phyloP scores from a whole-genome alignment of 2,113 vertebrate genomes.

The Boulengeromyrus knoepffleri region DNA sequence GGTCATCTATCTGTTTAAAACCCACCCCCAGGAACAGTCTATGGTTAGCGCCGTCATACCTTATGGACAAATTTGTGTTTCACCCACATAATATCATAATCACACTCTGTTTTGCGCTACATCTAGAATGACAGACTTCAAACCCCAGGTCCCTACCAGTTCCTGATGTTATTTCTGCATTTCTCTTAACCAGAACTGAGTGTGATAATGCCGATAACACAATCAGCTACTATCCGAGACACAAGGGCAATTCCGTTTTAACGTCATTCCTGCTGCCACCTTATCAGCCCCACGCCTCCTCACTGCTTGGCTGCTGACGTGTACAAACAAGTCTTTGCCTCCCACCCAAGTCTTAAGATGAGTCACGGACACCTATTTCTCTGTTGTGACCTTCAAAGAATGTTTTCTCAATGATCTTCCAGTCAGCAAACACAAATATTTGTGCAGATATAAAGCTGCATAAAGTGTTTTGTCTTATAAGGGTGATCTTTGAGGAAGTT shows the following conservation, averaged over 20 bases:
- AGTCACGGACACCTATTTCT: background rate
- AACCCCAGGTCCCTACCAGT: background rate
- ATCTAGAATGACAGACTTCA: background rate
- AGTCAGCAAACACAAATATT: background rate
- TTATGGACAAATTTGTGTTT: background rate
- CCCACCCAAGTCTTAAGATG: background rate
- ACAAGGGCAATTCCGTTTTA: background rate
- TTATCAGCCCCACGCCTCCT: background rate
- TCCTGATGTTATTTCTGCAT: background rate
- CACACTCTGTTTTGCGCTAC: background rate
- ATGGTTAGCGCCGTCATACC: background rate
- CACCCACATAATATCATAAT: background rate
- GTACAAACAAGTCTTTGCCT: background rate
- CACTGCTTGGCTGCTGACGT: background rate
- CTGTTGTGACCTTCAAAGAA: background rate
- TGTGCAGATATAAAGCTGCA: background rate
- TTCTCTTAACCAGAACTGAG: background rate
- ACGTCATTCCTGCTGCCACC: background rate
- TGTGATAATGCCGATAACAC: background rate
- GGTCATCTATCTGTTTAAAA: background rate
- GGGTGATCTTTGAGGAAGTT: background rate
- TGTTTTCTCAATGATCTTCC: background rate
- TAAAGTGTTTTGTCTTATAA: background rate
- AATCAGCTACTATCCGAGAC: background rate
- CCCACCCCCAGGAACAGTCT: background rate